Percentiles rank a stretch among this genome's conserved stretches.
phyloP scores from a whole-genome alignment of 2,888 invertebrate genomes.

The Troides helena region DNA sequence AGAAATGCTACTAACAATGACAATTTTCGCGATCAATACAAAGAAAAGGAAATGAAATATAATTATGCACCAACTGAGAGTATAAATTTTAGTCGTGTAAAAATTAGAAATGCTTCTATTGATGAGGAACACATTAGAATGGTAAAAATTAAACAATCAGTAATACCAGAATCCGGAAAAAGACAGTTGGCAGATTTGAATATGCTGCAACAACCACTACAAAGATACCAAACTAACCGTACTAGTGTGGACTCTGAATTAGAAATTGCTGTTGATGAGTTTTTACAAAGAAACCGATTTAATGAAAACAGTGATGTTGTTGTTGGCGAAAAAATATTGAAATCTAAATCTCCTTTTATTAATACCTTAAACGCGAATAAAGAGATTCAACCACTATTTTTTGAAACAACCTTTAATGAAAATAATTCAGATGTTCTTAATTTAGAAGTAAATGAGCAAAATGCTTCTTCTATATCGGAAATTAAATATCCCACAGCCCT shows the following conservation, averaged over 20 bases:
- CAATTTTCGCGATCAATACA: neutral
- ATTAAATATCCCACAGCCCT: neutral
- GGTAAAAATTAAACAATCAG: constrained; percentile 44
- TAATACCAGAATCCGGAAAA: constrained; percentile 22
- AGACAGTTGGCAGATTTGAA: constrained; percentile 33
- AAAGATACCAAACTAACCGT: constrained; percentile 32
- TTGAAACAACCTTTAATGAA: constrained; percentile 40
- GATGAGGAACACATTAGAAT: constrained; percentile 45
- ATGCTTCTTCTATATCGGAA: neutral
- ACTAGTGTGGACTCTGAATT: constrained; percentile 44
- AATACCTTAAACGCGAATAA: constrained; percentile 34
- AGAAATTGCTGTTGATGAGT: constrained; percentile 42
- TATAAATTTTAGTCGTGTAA: constrained; percentile 42
- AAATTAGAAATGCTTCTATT: constrained; percentile 37
- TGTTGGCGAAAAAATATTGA: constrained; percentile 51
- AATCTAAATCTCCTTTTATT: constrained; percentile 38
- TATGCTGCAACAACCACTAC: constrained; percentile 26
- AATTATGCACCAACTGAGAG: constrained; percentile 5
- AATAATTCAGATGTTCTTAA: constrained; percentile 5
- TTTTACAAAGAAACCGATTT: constrained; percentile 31
- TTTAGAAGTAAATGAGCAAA: neutral
- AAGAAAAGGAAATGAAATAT: neutral
- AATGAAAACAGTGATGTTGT: constrained; percentile 44
- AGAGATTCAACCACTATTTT: constrained; percentile 40
- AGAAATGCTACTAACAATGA: neutral